Base-by-base conservation (phyloP, 2,113 vertebrate genomes). In the Scalopus aquaticus region DNA sequence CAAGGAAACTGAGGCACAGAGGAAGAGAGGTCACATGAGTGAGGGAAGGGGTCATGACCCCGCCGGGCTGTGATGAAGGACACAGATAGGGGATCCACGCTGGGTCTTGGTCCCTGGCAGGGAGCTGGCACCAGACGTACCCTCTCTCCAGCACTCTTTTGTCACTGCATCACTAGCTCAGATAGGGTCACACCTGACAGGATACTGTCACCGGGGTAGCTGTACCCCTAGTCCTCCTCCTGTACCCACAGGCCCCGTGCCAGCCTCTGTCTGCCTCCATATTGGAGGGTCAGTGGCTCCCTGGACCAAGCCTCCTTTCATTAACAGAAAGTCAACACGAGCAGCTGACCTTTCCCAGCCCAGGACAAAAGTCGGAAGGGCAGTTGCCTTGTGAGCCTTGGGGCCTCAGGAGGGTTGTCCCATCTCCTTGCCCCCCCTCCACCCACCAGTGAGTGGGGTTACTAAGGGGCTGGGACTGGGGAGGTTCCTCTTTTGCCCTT, bases 251-350 rank as follows among this genome's bases (percentile, higher is more conserved):
- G 62, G 35, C 49, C 37, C 6, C 0, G 12, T 8, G 11, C 28
- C 44, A 37, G 26, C 72, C 32, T n/a, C 32, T 51, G 19, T 64
- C 39, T 4, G 19, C 58, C 51, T 64, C 32, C 32, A 26, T 15
- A 9, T 49, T 51, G 28, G 22, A 39, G 5, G 24, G n/a, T 39
- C 86, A 26, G 32, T 2, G 9, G 30, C 32, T 37, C 44, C 54
- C 3, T 3, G 30, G 64, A 22, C 26, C n/a, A 19, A 44, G 77
- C n/a, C 42, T 80, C 44, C 88, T 65, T 82, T 46, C 64, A 37
- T 78, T 56, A 79, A 54, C 39, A 72, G 93, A 92, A 84, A 88
- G 82, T n/a, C 85, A 93, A 91, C 26, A 67, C 3, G 32, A 49
- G 30, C 86, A 79, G 60, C 77, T 70, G 30, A 62, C 56, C 74